Percentiles rank a stretch among this genome's conserved stretches.
These are phyloP conservation scores for Steinernema carpocapsae DNA, from an alignment of 2,888 invertebrate genomes.

Conservation along the genomic window DNA sequence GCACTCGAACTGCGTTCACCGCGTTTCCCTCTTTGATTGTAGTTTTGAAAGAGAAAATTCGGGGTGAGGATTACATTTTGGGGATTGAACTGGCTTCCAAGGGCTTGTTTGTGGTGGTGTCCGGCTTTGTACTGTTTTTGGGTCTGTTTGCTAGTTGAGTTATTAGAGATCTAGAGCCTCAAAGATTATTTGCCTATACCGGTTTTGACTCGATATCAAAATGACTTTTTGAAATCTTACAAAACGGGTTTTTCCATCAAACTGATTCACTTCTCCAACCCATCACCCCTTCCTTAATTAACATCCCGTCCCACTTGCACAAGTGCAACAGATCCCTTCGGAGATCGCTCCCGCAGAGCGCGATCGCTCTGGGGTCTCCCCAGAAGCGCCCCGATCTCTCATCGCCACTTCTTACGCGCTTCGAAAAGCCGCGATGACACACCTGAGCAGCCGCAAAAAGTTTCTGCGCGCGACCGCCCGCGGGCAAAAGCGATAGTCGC, in stretches of 20 bases:
- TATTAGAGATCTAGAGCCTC: no score
- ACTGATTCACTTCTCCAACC: neutral
- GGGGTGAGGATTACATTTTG: no score
- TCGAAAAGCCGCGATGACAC: slow-evolving; percentile 31
- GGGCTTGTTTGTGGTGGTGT: neutral
- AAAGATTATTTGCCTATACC: no score
- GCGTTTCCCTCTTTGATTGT: no score
- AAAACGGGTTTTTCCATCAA: no score
- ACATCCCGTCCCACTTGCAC: neutral
- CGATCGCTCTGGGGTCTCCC: neutral
- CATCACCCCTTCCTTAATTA: neutral
- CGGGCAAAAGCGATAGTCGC: slow-evolving; percentile 28
- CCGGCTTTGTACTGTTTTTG: neutral
- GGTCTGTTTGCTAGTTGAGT: no score
- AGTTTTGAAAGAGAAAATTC: no score
- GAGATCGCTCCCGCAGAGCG: neutral
- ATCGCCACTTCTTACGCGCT: neutral
- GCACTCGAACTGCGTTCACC: no score
- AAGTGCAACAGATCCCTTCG: neutral
- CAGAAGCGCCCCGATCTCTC: no score
- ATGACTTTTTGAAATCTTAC: no score
- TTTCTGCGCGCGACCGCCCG: slow-evolving; percentile 34
- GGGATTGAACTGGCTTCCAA: neutral
- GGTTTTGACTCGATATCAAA: no score
- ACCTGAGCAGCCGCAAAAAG: slow-evolving; percentile 21